phyloP scores from a whole-genome alignment of 2,888 invertebrate genomes.

The Geophilus truncorum region DNA sequence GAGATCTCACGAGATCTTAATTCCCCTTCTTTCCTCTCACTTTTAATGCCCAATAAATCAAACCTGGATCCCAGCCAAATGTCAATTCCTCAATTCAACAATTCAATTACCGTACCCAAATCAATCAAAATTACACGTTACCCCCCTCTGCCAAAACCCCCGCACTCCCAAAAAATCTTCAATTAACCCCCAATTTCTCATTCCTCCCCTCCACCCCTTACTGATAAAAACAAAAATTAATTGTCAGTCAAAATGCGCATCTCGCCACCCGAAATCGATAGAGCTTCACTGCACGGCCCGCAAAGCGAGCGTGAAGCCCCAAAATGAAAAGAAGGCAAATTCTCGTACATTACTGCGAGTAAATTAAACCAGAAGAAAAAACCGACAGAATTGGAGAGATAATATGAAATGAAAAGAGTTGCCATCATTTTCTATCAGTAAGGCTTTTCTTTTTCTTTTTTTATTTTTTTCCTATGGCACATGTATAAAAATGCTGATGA shows the following conservation, averaged over 20 bases:
- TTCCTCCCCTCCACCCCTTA: not conserved
- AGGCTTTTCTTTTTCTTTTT: not conserved
- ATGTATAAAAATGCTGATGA: conserved; percentile 10
- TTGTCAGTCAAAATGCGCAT: not conserved
- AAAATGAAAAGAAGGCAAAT: not conserved
- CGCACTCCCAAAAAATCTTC: too few relatives aligned
- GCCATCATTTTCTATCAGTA: conserved; percentile 1
- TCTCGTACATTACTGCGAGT: not conserved
- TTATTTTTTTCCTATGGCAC: too few relatives aligned
- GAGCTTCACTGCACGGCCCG: not conserved
- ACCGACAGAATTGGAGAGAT: conserved; percentile 1
- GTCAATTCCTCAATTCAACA: not conserved
- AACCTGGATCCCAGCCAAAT: not conserved
- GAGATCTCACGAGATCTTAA: not conserved
- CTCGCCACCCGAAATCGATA: not conserved
- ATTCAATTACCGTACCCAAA: not conserved
- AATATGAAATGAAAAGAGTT: conserved; percentile 13
- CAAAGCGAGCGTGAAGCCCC: not conserved
- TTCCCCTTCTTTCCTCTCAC: too few relatives aligned
- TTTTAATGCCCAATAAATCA: too few relatives aligned
- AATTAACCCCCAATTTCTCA: not conserved
- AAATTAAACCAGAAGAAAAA: conserved; percentile 2
- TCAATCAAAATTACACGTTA: not conserved
- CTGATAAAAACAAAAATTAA: not conserved
- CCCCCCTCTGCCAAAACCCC: too few relatives aligned